A percentile compares a stretch with the other conserved stretches of the same genome.
Evolutionary conservation across 2,888 invertebrate species (phyloP).

Genomic region (Latrodectus elegans): DNA sequence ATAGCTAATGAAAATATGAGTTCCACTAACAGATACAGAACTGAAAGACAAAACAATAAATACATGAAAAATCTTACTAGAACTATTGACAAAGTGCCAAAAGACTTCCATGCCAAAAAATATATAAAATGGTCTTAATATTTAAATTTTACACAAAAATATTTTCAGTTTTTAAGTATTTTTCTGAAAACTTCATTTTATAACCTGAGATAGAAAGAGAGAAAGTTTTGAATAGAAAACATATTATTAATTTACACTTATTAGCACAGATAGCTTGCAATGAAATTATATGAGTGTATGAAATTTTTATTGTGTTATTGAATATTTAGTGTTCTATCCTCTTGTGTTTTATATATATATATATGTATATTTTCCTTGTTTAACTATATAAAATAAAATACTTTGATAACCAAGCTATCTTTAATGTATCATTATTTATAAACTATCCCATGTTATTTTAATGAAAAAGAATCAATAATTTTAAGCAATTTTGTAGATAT

Average conservation of each 20-base stretch:
- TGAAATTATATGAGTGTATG: background rate
- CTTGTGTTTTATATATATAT: too few species aligned
- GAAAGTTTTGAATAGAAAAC: background rate
- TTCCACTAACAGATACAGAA: background rate
- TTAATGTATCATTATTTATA: too few species aligned
- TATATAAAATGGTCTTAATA: slow-evolving; percentile 18
- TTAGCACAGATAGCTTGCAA: background rate
- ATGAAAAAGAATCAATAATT: too few species aligned
- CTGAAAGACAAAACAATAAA: slow-evolving; percentile 32
- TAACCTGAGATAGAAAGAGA: background rate
- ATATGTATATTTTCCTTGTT: too few species aligned
- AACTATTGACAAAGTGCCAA: slow-evolving; percentile 53
- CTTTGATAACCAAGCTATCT: too few species aligned
- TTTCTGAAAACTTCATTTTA: background rate
- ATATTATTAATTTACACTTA: background rate
- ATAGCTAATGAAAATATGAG: slow-evolving; percentile 15
- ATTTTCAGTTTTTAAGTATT: background rate
- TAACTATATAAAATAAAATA: too few species aligned
- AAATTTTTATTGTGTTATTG: background rate
- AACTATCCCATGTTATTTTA: too few species aligned
- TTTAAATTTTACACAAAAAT: background rate
- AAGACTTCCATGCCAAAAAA: slow-evolving; percentile 47
- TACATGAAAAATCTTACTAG: slow-evolving; percentile 30
- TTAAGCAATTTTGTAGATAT: too few species aligned
- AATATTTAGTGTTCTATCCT: too few species aligned